phyloP scores from a whole-genome alignment of 2,888 invertebrate species.

The Augochlorella aurata region DNA sequence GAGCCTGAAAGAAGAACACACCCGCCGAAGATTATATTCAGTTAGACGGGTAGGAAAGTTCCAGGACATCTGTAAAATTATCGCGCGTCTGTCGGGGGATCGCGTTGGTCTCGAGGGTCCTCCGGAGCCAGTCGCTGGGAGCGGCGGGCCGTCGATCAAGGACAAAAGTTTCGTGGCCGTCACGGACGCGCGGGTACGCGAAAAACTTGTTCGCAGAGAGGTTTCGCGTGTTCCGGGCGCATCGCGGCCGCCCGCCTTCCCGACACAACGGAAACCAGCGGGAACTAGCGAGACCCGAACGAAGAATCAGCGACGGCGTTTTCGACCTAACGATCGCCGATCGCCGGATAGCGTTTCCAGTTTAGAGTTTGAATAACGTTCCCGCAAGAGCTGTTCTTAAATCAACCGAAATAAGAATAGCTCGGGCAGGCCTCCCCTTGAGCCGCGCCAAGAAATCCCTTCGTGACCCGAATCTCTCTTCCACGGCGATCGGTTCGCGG shows the following conservation, averaged over 20 bases:
- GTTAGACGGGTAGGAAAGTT: background rate
- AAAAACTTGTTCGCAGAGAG: slow-evolving; percentile 20
- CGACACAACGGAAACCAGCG: slow-evolving; percentile 9
- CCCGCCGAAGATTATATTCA: slow-evolving; percentile 1
- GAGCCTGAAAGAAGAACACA: background rate
- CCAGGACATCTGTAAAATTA: slow-evolving; percentile 8
- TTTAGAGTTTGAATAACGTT: slow-evolving; percentile 49
- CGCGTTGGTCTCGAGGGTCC: background rate
- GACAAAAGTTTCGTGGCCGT: slow-evolving; percentile 7
- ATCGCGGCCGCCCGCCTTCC: slow-evolving; percentile 31
- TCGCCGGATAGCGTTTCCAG: slow-evolving; percentile 46
- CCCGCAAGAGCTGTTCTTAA: slow-evolving; percentile 35
- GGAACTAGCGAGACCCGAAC: background rate
- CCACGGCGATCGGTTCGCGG: background rate
- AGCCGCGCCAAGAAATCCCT: background rate
- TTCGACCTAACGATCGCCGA: slow-evolving; percentile 28
- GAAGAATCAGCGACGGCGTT: slow-evolving; percentile 10
- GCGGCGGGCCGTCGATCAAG: slow-evolving; percentile 16
- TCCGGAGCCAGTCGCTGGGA: background rate
- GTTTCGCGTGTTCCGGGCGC: slow-evolving; percentile 43
- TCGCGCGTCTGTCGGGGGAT: background rate
- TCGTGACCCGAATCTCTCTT: background rate
- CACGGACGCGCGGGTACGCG: background rate
- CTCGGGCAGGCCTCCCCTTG: background rate
- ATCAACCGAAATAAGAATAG: slow-evolving; percentile 43